These are phyloP conservation scores for Oncorhynchus mykiss DNA, from an alignment of 2,113 vertebrate species.

Conservation along the genomic window DNA sequence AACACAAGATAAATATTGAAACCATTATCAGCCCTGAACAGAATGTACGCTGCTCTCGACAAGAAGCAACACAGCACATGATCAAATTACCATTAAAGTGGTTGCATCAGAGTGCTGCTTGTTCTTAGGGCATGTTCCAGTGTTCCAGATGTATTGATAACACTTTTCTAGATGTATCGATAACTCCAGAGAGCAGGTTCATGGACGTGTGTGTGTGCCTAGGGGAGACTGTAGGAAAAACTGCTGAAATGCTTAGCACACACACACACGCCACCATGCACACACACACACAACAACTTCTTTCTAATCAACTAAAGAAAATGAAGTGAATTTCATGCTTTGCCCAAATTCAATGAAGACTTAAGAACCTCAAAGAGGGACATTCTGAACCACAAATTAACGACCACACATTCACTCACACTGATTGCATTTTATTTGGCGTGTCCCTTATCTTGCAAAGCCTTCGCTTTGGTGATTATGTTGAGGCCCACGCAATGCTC, in stretches of 20 bases:
- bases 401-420: not conserved
- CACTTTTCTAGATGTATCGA: too few relatives aligned
- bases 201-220: not conserved
- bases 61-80: not conserved
- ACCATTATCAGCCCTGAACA: not conserved
- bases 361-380: slow-evolving; percentile 45
- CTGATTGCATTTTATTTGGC: not conserved
- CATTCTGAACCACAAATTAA: slow-evolving; percentile 4
- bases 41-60: not conserved
- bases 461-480: not conserved
- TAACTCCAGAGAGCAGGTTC: too few relatives aligned
- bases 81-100: not conserved
- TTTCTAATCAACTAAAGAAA: slow-evolving; percentile 16
- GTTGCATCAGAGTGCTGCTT: not conserved
- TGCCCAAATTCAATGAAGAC: slow-evolving; percentile 54
- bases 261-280: too few relatives aligned
- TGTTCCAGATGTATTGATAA: too few relatives aligned
- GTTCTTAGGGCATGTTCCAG: too few relatives aligned
- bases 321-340: slow-evolving; percentile 48
- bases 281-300: not conserved
- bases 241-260: too few relatives aligned
- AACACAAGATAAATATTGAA: not conserved
- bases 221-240: not conserved
- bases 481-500: too few relatives aligned
- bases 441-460: not conserved